Evolutionary conservation across 1,140 invertebrate genomes (phyloP), one percentile per base, ranked within the genome.

Genomic region (Drosophila sucinea): DNA sequence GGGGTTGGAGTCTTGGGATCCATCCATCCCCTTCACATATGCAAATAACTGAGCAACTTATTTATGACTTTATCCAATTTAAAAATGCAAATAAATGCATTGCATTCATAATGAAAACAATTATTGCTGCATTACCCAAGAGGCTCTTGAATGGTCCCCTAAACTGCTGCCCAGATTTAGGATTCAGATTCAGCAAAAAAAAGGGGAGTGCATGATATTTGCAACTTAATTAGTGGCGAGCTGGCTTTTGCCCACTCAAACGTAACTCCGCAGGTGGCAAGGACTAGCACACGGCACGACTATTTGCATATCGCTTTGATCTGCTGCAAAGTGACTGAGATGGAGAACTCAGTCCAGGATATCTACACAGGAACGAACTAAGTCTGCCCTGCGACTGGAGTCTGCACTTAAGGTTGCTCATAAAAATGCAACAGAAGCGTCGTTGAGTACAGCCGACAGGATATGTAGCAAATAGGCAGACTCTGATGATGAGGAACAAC

Each of bases 171-270:
- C 73, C 17, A 38, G 32, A 35, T 33, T 35, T n/a, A 25, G 17
- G 17, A 51, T 4, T 27, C 44, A 8, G 7, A 7, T 51, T 51
- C 25, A 8, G 44, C 8, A 27, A 17, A 17, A 17, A 10, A 6
- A 38, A 17, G 17, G 33, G 10, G 4, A 38, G 56, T 7, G 75
- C 69, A 77, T 77, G 73, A 73, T 64, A 77, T 77, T 81, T 77
- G 74, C 83, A 75, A 75, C 79, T 87, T 87, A 87, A 87, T 87
- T 87, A 87, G 77, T 83, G 83, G 79, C 77, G 70, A 74, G 79
- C 57, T 63, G 76, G 29, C 32, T 51, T 51, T 17, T 57, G 35
- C 51, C 55, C 76, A 70, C 58, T 65, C 41, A 69, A 65, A 70
- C 38, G 47, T n/a, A 70, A 27, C 78, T 66, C 65, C 38, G 57